Conservation (phyloP, 2,797 vertebrate genomes). For the Denticeps clupeoides region DNA sequence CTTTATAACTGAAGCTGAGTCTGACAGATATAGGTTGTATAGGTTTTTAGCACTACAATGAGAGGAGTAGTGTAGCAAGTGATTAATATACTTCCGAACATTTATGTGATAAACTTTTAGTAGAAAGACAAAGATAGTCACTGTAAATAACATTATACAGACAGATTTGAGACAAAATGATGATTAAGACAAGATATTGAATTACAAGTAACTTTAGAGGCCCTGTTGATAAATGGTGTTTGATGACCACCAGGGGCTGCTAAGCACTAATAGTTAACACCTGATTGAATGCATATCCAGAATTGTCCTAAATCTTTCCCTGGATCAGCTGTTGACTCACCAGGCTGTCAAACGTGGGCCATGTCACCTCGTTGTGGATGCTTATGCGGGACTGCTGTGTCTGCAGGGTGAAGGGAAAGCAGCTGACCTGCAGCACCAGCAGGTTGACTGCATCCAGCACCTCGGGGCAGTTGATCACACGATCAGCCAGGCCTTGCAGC, state of each 20-base stretch:
- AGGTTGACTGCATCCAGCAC: conserved; percentile 89
- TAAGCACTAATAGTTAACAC: neutral
- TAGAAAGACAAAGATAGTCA: too few species aligned
- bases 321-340: conserved; percentile 53
- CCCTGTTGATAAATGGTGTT: too few species aligned
- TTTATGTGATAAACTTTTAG: too few species aligned
- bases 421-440: conserved; percentile 95
- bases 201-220: too few species aligned
- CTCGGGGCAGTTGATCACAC: conserved; percentile 92
- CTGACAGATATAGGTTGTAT: too few species aligned
- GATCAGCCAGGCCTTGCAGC: conserved; percentile 86
- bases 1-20: too few species aligned
- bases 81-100: too few species aligned
- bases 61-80: too few species aligned
- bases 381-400: conserved; percentile 88
- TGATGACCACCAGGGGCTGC: neutral
- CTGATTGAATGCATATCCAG: neutral
- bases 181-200: too few species aligned
- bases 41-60: too few species aligned
- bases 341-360: conserved; percentile 65
- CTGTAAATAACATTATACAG: too few species aligned
- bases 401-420: conserved; percentile 89
- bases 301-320: neutral
- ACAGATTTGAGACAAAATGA: too few species aligned
- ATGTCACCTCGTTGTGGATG: conserved; percentile 85